phyloP scores from a whole-genome alignment of 2,888 invertebrate species.

The Mactromeris polynyma region DNA sequence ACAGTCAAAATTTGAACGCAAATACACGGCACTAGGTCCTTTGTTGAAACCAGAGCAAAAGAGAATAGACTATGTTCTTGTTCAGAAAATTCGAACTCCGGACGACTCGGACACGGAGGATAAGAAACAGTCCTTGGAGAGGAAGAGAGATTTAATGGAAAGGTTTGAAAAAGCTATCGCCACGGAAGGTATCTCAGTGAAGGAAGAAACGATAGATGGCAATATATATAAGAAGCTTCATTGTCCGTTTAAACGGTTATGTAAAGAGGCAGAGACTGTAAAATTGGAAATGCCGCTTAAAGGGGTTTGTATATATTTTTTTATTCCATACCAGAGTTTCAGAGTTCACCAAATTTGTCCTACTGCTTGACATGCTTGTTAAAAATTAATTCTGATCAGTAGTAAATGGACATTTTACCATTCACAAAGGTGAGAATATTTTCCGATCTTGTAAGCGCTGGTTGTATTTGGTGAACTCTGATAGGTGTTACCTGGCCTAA shows the following conservation, averaged over 20 bases:
- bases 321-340: no score
- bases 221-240: conserved; percentile 81
- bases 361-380: no score
- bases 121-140: conserved; percentile 53
- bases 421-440: no score
- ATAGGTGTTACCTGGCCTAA: no score
- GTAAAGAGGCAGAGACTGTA: conserved; percentile 85
- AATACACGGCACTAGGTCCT: conserved; percentile 77
- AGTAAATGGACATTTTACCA: no score
- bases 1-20: conserved; percentile 72
- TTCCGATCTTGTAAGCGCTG: no score
- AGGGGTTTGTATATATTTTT: conserved; percentile 81
- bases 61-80: conserved; percentile 85
- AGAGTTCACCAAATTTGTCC: no score
- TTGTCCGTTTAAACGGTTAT: conserved; percentile 85
- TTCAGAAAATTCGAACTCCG: conserved; percentile 72
- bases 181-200: conserved; percentile 82
- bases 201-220: conserved; percentile 71
- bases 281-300: conserved; percentile 86
- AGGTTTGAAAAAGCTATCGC: conserved; percentile 80
- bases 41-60: conserved; percentile 76
- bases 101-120: conserved; percentile 56
- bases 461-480: no score
- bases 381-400: no score
- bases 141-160: conserved; percentile 60